Evolutionary conservation across 2,797 vertebrate genomes (phyloP), one percentile per base, ranked within the genome.

Genomic region (Pangasius krempfi): DNA sequence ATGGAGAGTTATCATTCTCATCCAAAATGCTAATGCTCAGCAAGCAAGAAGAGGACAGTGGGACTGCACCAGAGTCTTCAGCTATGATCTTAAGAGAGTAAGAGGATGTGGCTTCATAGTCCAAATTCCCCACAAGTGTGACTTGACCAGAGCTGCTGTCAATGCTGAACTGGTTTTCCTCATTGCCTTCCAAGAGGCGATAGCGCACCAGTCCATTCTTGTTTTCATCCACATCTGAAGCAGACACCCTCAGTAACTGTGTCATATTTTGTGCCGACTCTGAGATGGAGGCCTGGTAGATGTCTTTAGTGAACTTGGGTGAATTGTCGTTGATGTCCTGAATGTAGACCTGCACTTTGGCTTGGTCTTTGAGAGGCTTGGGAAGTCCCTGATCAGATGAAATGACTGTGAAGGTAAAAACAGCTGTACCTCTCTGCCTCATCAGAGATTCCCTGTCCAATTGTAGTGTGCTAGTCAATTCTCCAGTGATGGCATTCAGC

Each of bases 261-360:
- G 98, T 99, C 95, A 97, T 93, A 91, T 98, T 99, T 78, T 92
- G 97, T 75, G 98, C 99, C 0, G 95, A 93, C 94, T 99, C 99
- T 0, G 98, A 99, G 92, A 99, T 94, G 8, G 97, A 98, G 85
- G 98, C 99, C 95, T 98, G 98, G 94, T 99, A 99, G 89, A 98
- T 96, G 94, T 99, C 98, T 95, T 98, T 99, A 75, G 98, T 94
- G 95, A 99, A 99, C 86, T 98, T 98, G 30, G 99, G 99, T 1
- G 96, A 89, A 50, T 99, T 99, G 94, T 99, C 99, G 85, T 99
- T 99, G 89, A 99, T 98, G 93, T 99, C 99, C 92, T 96, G 97
- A 93, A 99, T 95, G 90, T 98, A 98, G 90, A 99, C 97, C 72
- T 99, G 98, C 44, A 99, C 97, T 73, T 97, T 98, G 84, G 98